Evolutionary conservation across 2,888 invertebrate genomes (phyloP), one percentile per base, ranked within the genome.

Genomic region (Clitarchus hookeri): DNA sequence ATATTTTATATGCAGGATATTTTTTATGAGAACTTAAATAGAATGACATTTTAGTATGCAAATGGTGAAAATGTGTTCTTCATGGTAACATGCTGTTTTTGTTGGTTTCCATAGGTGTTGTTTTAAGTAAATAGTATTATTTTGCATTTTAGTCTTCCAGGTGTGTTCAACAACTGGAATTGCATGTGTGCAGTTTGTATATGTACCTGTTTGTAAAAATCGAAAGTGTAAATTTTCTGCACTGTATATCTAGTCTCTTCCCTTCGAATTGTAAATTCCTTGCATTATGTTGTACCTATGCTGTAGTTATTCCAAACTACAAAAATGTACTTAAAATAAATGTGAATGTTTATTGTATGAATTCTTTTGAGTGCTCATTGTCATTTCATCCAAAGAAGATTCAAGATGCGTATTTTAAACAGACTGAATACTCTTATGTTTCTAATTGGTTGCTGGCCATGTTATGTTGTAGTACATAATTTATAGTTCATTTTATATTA

Each of bases 1-100:
- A 65, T 65, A 65, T 65, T 65, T 65, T 65, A 65, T 65, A 65
- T n/a, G 65, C 65, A 65, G 65, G 65, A 65, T 65, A 65, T 65
- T 65, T 65, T 65, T 65, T 65, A 65, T 65, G 65, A 65, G n/a
- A 65, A 65, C 19, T 1, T 65, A n/a, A 92, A 93, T 65, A 19
- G 65, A 23, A 65, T 87, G n/a, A 65, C n/a, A n/a, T 65, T 65
- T 65, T 65, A 65, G 65, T 65, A 23, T 65, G 19, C 65, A 0
- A 23, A 9, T 65, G 65, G 8, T 65, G 65, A n/a, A n/a, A 65
- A 65, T n/a, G n/a, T 65, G 65, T 65, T 65, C 16, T 65, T 65
- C 65, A 65, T n/a, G 65, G 16, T 65, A 23, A 19, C 16, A 19
- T 65, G 65, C n/a, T 65, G n/a, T 65, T 23, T 65, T 19, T 65